Evolutionary conservation across 2,888 invertebrate genomes (phyloP).

Genomic region (Pheosia gnoma): DNA sequence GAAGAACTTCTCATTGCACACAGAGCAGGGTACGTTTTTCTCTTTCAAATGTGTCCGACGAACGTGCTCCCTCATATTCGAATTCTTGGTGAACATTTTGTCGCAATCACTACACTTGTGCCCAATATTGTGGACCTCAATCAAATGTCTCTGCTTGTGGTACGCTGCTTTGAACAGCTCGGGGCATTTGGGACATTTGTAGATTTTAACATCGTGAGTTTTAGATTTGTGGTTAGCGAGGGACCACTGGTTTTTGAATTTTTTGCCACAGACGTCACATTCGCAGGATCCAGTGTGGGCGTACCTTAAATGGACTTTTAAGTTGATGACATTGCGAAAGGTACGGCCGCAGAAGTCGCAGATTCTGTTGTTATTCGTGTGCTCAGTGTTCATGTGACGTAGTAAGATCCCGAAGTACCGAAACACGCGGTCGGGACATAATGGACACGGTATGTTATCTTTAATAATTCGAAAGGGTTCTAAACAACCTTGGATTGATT

Average conservation of each 20-base stretch:
- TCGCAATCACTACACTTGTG: slow-evolving; percentile 71
- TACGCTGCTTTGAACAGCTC: slow-evolving; percentile 79
- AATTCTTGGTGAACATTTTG: slow-evolving; percentile 75
- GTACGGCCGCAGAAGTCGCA: slow-evolving; percentile 74
- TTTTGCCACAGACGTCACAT: slow-evolving; percentile 64
- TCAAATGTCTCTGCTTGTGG: slow-evolving; percentile 80
- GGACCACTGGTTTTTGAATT: slow-evolving; percentile 70
- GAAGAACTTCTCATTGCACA: slow-evolving; percentile 73
- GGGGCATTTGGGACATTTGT: slow-evolving; percentile 70
- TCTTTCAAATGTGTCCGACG: slow-evolving; percentile 76
- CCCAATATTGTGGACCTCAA: slow-evolving; percentile 73
- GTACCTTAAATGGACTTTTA: slow-evolving; percentile 68
- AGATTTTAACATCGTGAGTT: slow-evolving; percentile 67
- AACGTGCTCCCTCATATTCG: slow-evolving; percentile 75
- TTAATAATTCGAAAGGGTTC: slow-evolving; percentile 67
- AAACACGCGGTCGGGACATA: slow-evolving; percentile 60
- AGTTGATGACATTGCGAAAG: slow-evolving; percentile 63
- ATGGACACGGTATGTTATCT: slow-evolving; percentile 70
- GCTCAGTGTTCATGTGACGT: slow-evolving; percentile 69
- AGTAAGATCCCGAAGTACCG: slow-evolving; percentile 68
- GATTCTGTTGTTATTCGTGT: slow-evolving; percentile 70
- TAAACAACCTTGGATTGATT: slow-evolving; percentile 58
- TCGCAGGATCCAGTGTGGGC: slow-evolving; percentile 65
- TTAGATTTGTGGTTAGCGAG: slow-evolving; percentile 70
- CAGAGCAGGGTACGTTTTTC: slow-evolving; percentile 69